Evolutionary conservation across 2,113 vertebrate genomes (phyloP), one percentile per base, ranked within the genome.

Genomic region (Tetrao urogallus): DNA sequence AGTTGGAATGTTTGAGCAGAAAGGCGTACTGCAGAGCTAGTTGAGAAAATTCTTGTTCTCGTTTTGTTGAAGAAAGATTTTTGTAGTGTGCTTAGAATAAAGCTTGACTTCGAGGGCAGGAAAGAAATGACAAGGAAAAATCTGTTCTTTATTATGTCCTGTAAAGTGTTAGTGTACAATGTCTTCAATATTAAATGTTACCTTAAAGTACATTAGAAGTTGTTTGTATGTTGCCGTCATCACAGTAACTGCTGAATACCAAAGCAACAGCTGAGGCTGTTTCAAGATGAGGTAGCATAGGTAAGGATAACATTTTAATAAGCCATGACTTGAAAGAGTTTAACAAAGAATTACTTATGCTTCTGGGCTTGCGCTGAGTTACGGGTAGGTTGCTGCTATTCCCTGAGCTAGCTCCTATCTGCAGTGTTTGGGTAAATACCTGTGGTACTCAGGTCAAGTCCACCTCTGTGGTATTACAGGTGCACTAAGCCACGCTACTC

Each of bases 171-270:
- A 54, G 11, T 20, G 48, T 77, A 83, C 74, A 24, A 17, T 36
- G 8, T 76, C 38, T 83, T 61, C 38, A 64, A 30, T 40, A 88
- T 88, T 89, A 90, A 93, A 94, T 38, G 2, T 47, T 34, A 58
- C 50, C 21, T 73, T 21, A 18, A 77, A 74, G 38, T 83, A 60
- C 19, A 10, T 19, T 15, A 82, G 61, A 86, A 52, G 25, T 78
- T 75, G 40, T 38, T 69, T 80, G 34, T 83, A 0, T 65, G 4
- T 25, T 78, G 61, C 52, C 2, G 64, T 81, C 14, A 2, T 50
- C 64, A 13, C 3, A 3, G 3, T 66, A 57, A 25, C 58, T 50
- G 54, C 13, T 66, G 56, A 54, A 8, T 64, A 17, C 5, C 1
- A 2, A 38, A 48, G 58, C 69, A 7, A 6, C 13, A 48, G 30